These are phyloP conservation scores for Magallana nippona DNA, from an alignment of 2,888 invertebrate genomes.

Conservation along the genomic window DNA sequence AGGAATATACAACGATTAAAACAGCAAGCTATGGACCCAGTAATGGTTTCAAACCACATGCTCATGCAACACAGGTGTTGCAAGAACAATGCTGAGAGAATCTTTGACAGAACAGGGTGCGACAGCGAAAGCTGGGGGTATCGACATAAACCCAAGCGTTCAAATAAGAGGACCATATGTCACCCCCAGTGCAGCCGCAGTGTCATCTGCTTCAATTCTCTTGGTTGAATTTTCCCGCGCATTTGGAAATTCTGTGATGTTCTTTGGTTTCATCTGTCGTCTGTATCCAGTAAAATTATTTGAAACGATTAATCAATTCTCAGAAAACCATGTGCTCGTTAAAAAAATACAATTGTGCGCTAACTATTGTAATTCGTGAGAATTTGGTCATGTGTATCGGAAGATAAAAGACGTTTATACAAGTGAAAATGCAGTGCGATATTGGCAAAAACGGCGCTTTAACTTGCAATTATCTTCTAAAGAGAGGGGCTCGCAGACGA, in stretches of 20 bases:
- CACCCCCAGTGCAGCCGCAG: conserved; percentile 8
- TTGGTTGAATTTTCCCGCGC: conserved; percentile 33
- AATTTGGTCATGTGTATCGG: conserved; percentile 24
- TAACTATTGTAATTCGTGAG: neutral
- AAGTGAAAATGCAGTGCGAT: neutral
- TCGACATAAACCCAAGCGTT: neutral
- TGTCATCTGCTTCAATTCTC: conserved; percentile 17
- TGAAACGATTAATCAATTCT: neutral
- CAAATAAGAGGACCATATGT: conserved; percentile 27
- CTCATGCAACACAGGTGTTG: conserved; percentile 21
- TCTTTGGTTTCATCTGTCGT: conserved; percentile 12
- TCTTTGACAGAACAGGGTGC: neutral
- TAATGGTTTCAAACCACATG: neutral
- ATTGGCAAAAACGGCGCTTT: neutral
- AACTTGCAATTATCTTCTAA: conserved; percentile 22
- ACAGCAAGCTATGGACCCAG: neutral
- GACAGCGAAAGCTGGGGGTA: neutral
- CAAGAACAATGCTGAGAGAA: neutral
- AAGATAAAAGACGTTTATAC: neutral
- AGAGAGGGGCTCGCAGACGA: neutral
- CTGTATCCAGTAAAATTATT: conserved; percentile 15
- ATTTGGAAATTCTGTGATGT: neutral
- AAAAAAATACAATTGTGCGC: neutral
- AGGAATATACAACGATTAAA: neutral
- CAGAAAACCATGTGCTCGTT: conserved; percentile 7